Percentiles rank a stretch among this genome's conserved stretches.
Evolutionary conservation across 2,888 invertebrate genomes (phyloP).

Genomic region (Gibbula magus): DNA sequence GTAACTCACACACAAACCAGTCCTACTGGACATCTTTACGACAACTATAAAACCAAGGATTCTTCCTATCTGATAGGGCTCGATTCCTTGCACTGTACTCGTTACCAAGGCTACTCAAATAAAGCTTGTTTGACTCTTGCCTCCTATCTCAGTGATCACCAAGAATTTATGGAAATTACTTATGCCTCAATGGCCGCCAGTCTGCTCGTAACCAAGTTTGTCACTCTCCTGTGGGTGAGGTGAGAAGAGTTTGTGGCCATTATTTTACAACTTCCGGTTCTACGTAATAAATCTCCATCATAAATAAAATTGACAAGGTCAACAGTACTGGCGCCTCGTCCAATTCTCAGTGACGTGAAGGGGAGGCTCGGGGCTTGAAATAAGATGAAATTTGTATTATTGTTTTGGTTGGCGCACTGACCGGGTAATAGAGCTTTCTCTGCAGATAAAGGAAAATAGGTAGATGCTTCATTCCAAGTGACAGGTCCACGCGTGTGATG

Average conservation of each 20-base stretch:
- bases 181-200: slow-evolving; percentile 2
- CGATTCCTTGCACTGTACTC: slow-evolving; percentile 4
- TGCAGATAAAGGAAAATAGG: slow-evolving; percentile 15
- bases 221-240: slow-evolving; percentile 8
- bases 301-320: slow-evolving; percentile 40
- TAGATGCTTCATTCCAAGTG: slow-evolving; percentile 36
- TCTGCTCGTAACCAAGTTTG: slow-evolving; percentile 1
- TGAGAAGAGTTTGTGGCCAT: not conserved
- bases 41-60: not conserved
- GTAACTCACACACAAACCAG: not conserved
- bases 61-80: not conserved
- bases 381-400: slow-evolving; percentile 45
- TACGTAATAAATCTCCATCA: slow-evolving; percentile 40
- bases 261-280: slow-evolving; percentile 5
- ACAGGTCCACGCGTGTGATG: slow-evolving; percentile 36
- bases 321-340: slow-evolving; percentile 39
- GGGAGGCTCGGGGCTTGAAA: slow-evolving; percentile 13
- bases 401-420: slow-evolving; percentile 22
- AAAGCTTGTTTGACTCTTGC: slow-evolving; percentile 2
- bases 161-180: slow-evolving; percentile 11
- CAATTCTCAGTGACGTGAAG: slow-evolving; percentile 28
- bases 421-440: slow-evolving; percentile 33
- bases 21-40: not conserved
- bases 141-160: not conserved
- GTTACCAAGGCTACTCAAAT: not conserved